A percentile compares a stretch with the other conserved stretches of the same genome.
phyloP scores from a whole-genome alignment of 2,113 vertebrate species.

The Melanerpes formicivorus region DNA sequence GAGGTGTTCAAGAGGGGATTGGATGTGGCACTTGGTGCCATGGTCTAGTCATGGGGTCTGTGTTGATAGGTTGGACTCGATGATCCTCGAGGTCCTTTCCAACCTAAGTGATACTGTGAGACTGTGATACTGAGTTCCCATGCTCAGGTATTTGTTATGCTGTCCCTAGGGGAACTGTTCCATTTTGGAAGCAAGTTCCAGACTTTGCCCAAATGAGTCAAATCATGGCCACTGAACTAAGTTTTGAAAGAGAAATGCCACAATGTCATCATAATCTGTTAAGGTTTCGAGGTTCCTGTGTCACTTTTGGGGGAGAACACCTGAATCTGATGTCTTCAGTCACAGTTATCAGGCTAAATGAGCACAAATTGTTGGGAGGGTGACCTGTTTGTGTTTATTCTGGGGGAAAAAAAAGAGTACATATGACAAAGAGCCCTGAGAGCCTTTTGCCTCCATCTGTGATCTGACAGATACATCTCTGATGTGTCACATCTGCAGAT shows the following conservation, averaged over 20 bases:
- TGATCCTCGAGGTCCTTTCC: no score
- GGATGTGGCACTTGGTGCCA: no score
- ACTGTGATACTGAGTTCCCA: neutral
- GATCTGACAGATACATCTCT: neutral
- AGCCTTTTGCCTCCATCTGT: neutral
- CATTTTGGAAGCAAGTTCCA: neutral
- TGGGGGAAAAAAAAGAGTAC: neutral
- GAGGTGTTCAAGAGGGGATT: no score
- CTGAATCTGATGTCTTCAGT: neutral
- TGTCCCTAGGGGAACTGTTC: neutral
- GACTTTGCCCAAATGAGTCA: neutral
- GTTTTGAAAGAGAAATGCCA: neutral
- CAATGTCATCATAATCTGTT: neutral
- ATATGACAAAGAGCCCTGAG: neutral
- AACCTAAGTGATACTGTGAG: no score
- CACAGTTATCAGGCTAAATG: neutral
- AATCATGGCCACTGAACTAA: neutral
- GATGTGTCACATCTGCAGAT: no score
- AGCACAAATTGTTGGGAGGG: neutral
- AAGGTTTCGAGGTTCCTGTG: neutral
- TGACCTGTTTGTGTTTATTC: neutral
- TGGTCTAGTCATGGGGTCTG: no score
- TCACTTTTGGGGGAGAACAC: neutral
- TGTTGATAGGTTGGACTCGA: no score
- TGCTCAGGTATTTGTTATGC: neutral